Conservation (phyloP, 2,888 invertebrate genomes). For the Tachina grossa region DNA sequence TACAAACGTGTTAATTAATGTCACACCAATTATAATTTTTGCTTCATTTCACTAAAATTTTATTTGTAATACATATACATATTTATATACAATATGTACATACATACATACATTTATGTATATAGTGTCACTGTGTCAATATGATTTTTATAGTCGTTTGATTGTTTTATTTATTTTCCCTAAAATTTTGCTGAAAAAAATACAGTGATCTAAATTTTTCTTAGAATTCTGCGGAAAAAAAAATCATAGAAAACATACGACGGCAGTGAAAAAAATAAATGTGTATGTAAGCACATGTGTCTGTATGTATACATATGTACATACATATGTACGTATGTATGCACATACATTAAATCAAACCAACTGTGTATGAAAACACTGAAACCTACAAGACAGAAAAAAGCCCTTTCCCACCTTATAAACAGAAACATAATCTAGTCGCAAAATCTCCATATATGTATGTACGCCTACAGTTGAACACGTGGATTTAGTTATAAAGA, state of each 20-base stretch:
- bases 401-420: constrained; percentile 37
- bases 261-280: neutral
- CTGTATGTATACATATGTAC: no score
- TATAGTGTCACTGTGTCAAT: constrained; percentile 49
- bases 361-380: neutral
- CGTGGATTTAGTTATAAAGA: constrained; percentile 31
- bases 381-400: constrained; percentile 8
- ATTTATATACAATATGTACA: no score
- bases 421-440: constrained; percentile 47
- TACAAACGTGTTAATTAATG: constrained; percentile 17
- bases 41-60: neutral
- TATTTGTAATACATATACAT: neutral
- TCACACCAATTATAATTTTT: constrained; percentile 24
- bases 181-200: neutral
- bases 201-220: constrained; percentile 58
- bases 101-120: no score
- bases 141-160: constrained; percentile 9
- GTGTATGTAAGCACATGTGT: no score
- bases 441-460: constrained; percentile 44
- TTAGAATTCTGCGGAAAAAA: constrained; percentile 31
- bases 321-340: no score
- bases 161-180: constrained; percentile 1
- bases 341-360: neutral
- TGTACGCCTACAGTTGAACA: constrained; percentile 53
- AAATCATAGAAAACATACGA: neutral